A percentile compares a stretch with the other conserved stretches of the same genome.
Conservation (phyloP, 1,140 invertebrate species). For the Wiebesia pumilae region DNA sequence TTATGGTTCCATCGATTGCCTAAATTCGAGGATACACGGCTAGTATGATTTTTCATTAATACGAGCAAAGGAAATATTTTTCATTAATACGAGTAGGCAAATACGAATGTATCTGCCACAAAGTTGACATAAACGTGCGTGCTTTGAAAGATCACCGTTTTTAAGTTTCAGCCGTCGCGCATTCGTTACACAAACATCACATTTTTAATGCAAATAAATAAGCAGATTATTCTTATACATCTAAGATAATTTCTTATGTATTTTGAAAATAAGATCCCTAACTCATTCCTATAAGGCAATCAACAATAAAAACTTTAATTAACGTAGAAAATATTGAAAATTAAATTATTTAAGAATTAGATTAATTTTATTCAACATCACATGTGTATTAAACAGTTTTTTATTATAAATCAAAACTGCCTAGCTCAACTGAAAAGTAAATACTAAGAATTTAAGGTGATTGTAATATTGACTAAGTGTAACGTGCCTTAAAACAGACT, state of each 20-base stretch:
- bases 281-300: too few relatives aligned
- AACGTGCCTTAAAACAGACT: conserved; percentile 47
- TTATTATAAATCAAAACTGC: neutral
- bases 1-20: neutral
- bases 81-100: neutral
- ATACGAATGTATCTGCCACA: neutral
- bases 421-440: neutral
- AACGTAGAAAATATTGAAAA: too few relatives aligned
- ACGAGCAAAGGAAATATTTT: neutral
- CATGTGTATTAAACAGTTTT: neutral
- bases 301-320: too few relatives aligned
- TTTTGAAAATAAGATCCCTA: too few relatives aligned
- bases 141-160: neutral
- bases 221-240: too few relatives aligned
- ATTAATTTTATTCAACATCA: too few relatives aligned
- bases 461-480: neutral
- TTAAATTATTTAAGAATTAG: too few relatives aligned
- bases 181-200: neutral
- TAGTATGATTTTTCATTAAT: neutral
- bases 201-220: neutral
- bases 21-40: neutral
- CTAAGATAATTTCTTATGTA: too few relatives aligned
- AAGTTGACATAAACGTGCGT: neutral
- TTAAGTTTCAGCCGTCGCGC: too few relatives aligned
- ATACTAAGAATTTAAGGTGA: neutral